These are phyloP conservation scores for Chaetorhynchus papuensis DNA, from an alignment of 2,113 vertebrate genomes.

Conservation along the genomic window DNA sequence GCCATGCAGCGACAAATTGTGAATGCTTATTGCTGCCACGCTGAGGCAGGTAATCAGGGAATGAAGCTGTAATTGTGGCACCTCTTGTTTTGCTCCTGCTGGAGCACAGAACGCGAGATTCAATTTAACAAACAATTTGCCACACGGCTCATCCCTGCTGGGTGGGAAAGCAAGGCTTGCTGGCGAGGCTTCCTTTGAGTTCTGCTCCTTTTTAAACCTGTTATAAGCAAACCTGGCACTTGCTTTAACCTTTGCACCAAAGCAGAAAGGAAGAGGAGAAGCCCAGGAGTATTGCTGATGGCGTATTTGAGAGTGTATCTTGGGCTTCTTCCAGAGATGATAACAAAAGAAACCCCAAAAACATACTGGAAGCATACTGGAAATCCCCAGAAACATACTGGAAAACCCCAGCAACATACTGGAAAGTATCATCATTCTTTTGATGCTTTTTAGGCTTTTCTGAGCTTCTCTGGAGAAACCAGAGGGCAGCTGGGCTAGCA, in stretches of 20 bases:
- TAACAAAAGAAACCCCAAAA: neutral
- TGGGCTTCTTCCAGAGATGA: neutral
- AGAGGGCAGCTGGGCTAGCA: neutral
- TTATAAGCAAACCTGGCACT: neutral
- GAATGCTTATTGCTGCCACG: constrained; percentile 68
- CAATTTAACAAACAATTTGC: constrained; percentile 69
- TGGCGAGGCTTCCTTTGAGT: neutral
- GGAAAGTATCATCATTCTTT: neutral
- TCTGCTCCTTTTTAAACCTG: constrained; percentile 16
- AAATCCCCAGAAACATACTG: neutral
- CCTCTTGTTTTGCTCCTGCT: constrained; percentile 65
- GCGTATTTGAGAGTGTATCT: neutral
- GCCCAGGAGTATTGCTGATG: neutral
- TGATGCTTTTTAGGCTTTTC: neutral
- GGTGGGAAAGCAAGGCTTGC: constrained; percentile 31
- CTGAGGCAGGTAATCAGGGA: constrained; percentile 76
- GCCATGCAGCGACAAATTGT: constrained; percentile 69
- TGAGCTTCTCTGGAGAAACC: neutral
- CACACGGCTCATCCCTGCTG: constrained; percentile 49
- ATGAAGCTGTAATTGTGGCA: constrained; percentile 63
- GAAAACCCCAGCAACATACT: neutral
- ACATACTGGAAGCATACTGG: neutral
- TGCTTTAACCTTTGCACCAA: neutral
- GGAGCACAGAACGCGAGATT: constrained; percentile 20
- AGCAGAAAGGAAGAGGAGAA: constrained; percentile 18